These are phyloP conservation scores for Dimorphilus gyrociliatus DNA, from an alignment of 2,888 invertebrate genomes.

Conservation along the genomic window DNA sequence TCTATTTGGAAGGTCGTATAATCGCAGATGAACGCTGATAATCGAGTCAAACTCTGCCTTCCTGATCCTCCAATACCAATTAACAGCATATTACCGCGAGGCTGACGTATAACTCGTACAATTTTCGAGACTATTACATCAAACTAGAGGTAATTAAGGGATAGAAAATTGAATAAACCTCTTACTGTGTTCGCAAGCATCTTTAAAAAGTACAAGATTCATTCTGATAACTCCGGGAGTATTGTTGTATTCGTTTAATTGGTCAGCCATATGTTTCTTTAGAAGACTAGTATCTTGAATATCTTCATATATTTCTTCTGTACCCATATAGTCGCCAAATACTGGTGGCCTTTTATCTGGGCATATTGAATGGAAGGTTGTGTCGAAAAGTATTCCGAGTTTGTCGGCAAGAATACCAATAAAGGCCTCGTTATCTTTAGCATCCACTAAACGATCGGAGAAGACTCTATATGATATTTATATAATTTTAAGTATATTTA, in stretches of 20 bases:
- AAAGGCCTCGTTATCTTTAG: constrained; percentile 62
- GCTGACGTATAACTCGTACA: constrained; percentile 62
- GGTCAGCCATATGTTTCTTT: constrained; percentile 43
- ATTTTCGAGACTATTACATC: constrained; percentile 60
- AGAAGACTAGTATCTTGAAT: constrained; percentile 48
- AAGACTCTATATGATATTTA: constrained; percentile 48
- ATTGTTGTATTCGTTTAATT: constrained; percentile 61
- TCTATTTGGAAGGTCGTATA: constrained; percentile 59
- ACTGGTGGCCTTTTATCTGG: constrained; percentile 50
- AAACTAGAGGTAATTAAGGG: constrained; percentile 4
- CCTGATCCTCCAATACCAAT: constrained; percentile 75
- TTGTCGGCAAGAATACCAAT: constrained; percentile 51
- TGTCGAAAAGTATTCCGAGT: constrained; percentile 60
- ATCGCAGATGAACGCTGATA: constrained; percentile 64
- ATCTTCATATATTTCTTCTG: constrained; percentile 61
- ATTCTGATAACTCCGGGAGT: constrained; percentile 59
- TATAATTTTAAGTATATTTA: not conserved
- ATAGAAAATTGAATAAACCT: constrained; percentile 2
- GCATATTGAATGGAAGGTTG: constrained; percentile 61
- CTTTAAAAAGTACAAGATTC: constrained; percentile 66
- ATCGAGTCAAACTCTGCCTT: constrained; percentile 57
- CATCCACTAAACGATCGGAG: constrained; percentile 62
- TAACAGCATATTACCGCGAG: constrained; percentile 62
- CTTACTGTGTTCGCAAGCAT: constrained; percentile 60
- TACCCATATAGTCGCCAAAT: constrained; percentile 60